Evolutionary conservation across 2,113 vertebrate species (phyloP), one percentile per base, ranked within the genome.

Genomic region (Clarias magur): DNA sequence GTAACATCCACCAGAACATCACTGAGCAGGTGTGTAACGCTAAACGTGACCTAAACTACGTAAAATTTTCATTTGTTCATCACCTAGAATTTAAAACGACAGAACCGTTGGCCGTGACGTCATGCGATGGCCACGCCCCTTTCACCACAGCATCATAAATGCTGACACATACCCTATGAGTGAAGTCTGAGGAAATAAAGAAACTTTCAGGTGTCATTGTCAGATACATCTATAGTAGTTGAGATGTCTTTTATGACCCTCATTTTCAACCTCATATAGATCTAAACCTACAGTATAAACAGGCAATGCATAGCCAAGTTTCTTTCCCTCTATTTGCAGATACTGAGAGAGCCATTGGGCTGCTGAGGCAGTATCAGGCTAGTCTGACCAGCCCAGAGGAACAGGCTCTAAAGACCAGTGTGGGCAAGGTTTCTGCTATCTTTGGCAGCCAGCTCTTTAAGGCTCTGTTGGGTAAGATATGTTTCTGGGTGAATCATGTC

Each of bases 361-460:
- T 97, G 87, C 95, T 97, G 90, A 95, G 90, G 85, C 91, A 94
- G 87, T 97, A 97, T 94, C 96, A 97, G 93, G 93, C 93, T 91
- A 96, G 92, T 88, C 91, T 97, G 90, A 95, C 34, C 91, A 91
- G 93, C 83, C 96, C 96, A 0, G 96, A 96, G 81, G 96, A 97
- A 89, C 95, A 97, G 92, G 89, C 94, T 75, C 89, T 97, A 88
- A 97, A 95, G 93, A 95, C 92, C 91, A 96, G 93, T 16, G 96
- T 97, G 89, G 95, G 95, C 56, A 96, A 96, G 92, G 93, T 97
- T 85, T 96, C 96, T 0, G 90, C 95, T 90, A 94, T 97, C 92
- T 93, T 97, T 90, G 95, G 93, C 87, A 97, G 96, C 90, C 95
- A 96, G 86, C 95, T 97, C 88, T 97, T 97, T 90, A 96, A 95